phyloP scores from a whole-genome alignment of 2,888 invertebrate genomes.

The Eulithis prunata region DNA sequence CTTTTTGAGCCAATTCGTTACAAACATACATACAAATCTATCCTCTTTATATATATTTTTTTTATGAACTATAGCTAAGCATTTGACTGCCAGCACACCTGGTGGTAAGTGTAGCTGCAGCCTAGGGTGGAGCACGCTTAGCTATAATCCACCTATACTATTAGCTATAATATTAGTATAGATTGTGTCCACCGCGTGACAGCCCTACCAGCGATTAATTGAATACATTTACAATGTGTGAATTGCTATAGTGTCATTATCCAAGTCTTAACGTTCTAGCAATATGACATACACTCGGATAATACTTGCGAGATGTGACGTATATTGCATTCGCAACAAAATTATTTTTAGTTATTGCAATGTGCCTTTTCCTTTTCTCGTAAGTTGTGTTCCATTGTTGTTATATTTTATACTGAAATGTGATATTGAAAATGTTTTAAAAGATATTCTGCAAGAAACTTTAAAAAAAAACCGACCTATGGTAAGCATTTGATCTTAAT shows the following conservation, averaged over 20 bases:
- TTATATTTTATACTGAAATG: constrained; percentile 14
- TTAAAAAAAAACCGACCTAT: no score
- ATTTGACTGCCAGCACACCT: no score
- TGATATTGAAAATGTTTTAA: constrained; percentile 3
- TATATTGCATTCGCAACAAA: constrained; percentile 42
- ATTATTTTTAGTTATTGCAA: constrained; percentile 30
- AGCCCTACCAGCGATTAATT: constrained; percentile 58
- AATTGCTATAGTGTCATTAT: constrained; percentile 55
- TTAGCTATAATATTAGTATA: no score
- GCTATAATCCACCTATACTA: no score
- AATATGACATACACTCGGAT: constrained; percentile 31
- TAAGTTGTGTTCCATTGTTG: constrained; percentile 17
- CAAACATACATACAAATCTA: no score
- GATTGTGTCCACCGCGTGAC: constrained; percentile 5
- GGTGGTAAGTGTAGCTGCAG: no score
- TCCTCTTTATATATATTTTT: no score
- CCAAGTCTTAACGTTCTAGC: constrained; percentile 43
- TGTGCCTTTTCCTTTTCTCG: constrained; percentile 21
- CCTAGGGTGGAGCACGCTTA: no score
- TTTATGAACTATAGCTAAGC: no score
- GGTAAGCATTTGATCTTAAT: no score
- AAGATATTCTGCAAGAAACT: no score
- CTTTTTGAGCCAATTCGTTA: no score
- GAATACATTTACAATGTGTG: constrained; percentile 61
- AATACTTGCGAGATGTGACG: constrained; percentile 42